A percentile compares a stretch with the other conserved stretches of the same genome.
phyloP scores from a whole-genome alignment of 2,113 vertebrate genomes.

The Burhinus bistriatus region DNA sequence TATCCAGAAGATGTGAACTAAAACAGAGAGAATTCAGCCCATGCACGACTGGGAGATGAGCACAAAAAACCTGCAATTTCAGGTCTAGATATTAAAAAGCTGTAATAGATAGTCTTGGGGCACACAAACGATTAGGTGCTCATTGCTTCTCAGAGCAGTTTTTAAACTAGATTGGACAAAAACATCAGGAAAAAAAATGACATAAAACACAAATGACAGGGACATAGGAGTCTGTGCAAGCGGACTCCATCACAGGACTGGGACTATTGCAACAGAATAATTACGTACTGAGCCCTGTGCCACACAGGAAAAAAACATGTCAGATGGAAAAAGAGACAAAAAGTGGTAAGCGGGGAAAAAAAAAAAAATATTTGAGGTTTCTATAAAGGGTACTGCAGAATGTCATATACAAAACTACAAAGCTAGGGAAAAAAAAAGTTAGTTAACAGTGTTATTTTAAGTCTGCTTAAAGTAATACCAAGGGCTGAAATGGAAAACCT shows the following conservation, averaged over 20 bases:
- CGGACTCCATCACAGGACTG: neutral
- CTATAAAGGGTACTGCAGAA: slow-evolving; percentile 18
- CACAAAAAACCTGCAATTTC: neutral
- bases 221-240: neutral
- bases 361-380: slow-evolving; percentile 37
- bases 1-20: neutral
- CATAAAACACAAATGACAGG: neutral
- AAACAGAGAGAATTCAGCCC: neutral
- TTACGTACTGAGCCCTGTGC: neutral
- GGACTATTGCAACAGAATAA: slow-evolving; percentile 18
- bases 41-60: neutral
- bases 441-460: neutral
- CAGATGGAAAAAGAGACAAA: slow-evolving; percentile 37
- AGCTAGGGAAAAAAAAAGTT: neutral
- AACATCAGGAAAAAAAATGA: neutral
- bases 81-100: neutral
- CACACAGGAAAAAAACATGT: neutral
- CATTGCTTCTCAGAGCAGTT: neutral
- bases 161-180: neutral
- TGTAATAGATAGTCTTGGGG: neutral
- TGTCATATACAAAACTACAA: neutral
- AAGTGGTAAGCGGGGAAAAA: neutral
- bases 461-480: neutral
- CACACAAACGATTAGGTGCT: neutral
- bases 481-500: neutral